A percentile compares a stretch with the other conserved stretches of the same genome.
phyloP scores from a whole-genome alignment of 1,140 invertebrate species.

The Trypoxylus dichotomus region DNA sequence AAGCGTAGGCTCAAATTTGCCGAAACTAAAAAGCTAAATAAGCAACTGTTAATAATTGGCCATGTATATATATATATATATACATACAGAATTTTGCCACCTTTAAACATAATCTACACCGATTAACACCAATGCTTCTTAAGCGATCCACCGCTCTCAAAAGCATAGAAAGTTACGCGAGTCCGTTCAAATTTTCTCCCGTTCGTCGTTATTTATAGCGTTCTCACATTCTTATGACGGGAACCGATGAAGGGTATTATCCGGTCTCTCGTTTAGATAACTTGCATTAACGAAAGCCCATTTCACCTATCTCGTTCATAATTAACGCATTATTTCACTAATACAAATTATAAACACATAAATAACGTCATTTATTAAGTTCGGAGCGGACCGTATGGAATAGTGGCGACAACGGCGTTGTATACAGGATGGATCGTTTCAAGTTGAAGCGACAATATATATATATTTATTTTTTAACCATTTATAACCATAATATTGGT shows the following conservation, averaged over 20 bases:
- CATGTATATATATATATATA: too few species aligned
- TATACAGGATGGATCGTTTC: neutral
- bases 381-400: neutral
- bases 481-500: too few species aligned
- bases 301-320: neutral
- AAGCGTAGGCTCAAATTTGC: too few species aligned
- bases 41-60: too few species aligned
- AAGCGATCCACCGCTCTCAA: neutral
- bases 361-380: neutral
- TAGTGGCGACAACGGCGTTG: neutral
- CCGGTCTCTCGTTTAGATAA: slow-evolving; percentile 2
- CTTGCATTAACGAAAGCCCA: neutral
- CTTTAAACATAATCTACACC: too few species aligned
- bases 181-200: neutral
- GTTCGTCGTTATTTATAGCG: neutral
- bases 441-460: too few species aligned
- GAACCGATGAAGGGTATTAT: neutral
- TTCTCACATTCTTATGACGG: neutral
- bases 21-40: too few species aligned
- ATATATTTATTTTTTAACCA: too few species aligned
- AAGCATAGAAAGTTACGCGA: neutral
- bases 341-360: slow-evolving; percentile 9
- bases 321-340: slow-evolving; percentile 16
- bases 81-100: too few species aligned
- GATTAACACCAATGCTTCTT: too few species aligned